These are phyloP conservation scores for Listronotus bonariensis DNA, from an alignment of 1,140 invertebrate genomes.

Conservation along the genomic window DNA sequence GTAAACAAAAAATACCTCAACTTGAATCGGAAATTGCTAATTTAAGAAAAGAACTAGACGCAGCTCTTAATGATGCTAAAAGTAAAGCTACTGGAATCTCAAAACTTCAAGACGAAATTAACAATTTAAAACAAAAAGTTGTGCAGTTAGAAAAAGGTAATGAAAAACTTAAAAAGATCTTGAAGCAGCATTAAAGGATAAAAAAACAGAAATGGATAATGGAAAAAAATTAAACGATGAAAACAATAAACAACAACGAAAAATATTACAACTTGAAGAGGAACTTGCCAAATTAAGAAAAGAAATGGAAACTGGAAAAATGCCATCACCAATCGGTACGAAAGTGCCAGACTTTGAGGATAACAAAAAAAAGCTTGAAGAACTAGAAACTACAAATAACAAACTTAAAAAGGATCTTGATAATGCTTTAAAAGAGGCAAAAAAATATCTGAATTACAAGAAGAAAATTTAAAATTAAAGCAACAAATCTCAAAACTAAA, in stretches of 20 bases:
- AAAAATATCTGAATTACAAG: conserved; percentile 1
- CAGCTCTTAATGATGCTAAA: conserved; percentile 33
- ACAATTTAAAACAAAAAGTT: conserved; percentile 30
- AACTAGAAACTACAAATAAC: conserved; percentile 24
- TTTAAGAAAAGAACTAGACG: conserved; percentile 34
- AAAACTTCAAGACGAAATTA: conserved; percentile 26
- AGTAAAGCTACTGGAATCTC: conserved; percentile 13
- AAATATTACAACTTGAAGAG: conserved; percentile 26
- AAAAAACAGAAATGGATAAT: conserved; percentile 9
- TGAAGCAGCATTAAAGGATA: conserved; percentile 22
- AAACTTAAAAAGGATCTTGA: conserved; percentile 37
- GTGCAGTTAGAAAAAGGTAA: conserved; percentile 29
- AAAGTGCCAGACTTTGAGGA: not conserved
- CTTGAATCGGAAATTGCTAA: conserved; percentile 29
- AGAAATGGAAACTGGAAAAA: conserved; percentile 26
- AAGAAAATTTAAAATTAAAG: conserved; percentile 26
- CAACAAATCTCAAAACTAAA: conserved; percentile 7
- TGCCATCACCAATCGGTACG: not conserved
- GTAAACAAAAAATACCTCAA: conserved; percentile 29
- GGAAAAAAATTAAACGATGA: conserved; percentile 21
- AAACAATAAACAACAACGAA: conserved; percentile 30
- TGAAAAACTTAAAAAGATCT: conserved; percentile 25
- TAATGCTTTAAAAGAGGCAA: conserved; percentile 18
- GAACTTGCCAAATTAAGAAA: conserved; percentile 32
- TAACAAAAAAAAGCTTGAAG: conserved; percentile 17